Base-by-base conservation (phyloP, 1,140 invertebrate genomes). In the Trichonephila inaurata region DNA sequence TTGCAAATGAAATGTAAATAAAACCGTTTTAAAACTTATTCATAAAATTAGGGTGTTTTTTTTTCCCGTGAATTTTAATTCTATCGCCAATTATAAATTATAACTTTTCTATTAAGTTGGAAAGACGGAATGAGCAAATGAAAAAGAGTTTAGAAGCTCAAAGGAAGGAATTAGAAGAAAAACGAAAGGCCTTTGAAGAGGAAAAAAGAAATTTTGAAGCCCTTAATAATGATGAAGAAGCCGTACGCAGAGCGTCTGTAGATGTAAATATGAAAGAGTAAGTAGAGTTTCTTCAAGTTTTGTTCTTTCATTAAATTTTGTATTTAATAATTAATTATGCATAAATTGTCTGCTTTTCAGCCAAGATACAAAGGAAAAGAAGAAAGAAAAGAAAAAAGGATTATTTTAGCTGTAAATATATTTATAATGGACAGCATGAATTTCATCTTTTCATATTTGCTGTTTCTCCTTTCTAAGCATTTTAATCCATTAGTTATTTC, bases 141-240 rank as follows among this genome's bases (percentile, higher is more conserved):
- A 96, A 96, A 62, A 97, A 97, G 94, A 96, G 97, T 93, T 96
- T 99, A 72, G 98, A 99, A 95, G 97, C 98, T 95, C 98, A 99
- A 96, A 97, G 98, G 94, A 97, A 97, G 87, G 98, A 99, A 95
- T 95, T 99, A 94, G 98, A 99, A 94, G 98, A 99, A 94, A 98
- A 98, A 94, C 97, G 98, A 95, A 97, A 97, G 94, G 97, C 97
- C 28, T 98, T 99, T 95, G 98, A 98, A 95, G 96, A 97, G n/a
- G 99, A 99, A 95, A 98, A 97, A 95, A 96, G 51, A 28, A 91
- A 89, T 51, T 95, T 95, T 87, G 95, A 95, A 81, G 66, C 92
- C 18, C 51, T 89, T n/a, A 93, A 87, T 24, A 94, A 92, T 89
- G 95, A 94, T 58, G 95, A 95, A 83, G 95, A 95, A 40, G 72